Base-by-base conservation (phyloP, 2,113 vertebrate species). In the Podarcis cretensis region DNA sequence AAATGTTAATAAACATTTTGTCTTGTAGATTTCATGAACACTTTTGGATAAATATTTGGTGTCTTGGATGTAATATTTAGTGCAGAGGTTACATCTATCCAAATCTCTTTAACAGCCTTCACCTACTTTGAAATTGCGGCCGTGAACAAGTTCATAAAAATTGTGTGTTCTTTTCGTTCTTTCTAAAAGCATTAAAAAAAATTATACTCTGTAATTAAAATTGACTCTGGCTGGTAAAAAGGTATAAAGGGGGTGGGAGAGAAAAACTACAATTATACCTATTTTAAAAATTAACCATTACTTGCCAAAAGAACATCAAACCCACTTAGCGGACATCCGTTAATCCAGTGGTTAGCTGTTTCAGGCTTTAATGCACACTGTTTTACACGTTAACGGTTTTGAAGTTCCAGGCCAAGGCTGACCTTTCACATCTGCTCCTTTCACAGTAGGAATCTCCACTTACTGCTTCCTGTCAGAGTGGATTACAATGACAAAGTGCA, bases 341-440 rank as follows among this genome's bases (percentile, higher is more conserved):
- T 98, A 98, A 98, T 98, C 98, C 98, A 3, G 96, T 90, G 92
- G 94, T 96, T 96, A 96, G 98, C 97, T 96, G 92, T 96, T 96
- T 97, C 96, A 95, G 97, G 96, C 97, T 97, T 97, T 97, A 96
- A 97, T 97, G 97, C 96, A 95, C 97, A 96, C 97, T 97, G 97
- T 97, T 98, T 98, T 98, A 98, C 98, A 98, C 97, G 98, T 97
- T 96, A 95, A 94, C 90, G 92, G 95, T 95, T 98, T 98, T 98
- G 98, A 98, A 98, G 98, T 97, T n/a, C 86, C 89, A 93, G 95
- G 95, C 96, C 96, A 18, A 95, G 78, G 87, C 95, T 98, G 98
- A 98, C 97, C 98, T 96, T 96, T 97, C 94, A 96, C 97, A 96
- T 97, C 97, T 97, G 97, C 96, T 96, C 93, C 94, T 93, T 96